phyloP scores from a whole-genome alignment of 2,113 vertebrate species.

The Microcebus ravelobensis region DNA sequence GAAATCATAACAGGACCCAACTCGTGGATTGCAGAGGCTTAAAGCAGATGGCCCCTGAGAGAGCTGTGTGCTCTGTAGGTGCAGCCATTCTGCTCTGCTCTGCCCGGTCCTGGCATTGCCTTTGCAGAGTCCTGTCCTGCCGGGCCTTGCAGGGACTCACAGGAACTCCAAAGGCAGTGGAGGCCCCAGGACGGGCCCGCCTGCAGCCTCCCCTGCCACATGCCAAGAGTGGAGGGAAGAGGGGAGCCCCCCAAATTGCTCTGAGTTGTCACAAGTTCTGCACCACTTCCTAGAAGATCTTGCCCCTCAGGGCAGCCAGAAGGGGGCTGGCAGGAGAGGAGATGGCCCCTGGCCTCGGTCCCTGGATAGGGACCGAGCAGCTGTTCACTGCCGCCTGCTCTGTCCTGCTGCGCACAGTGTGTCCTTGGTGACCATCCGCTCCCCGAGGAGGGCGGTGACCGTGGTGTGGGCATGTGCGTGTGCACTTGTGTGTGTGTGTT shows the following conservation, averaged over 20 bases:
- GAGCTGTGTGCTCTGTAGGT: accelerated
- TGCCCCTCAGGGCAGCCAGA: not conserved
- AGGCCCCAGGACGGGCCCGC: not conserved
- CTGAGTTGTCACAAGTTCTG: not conserved
- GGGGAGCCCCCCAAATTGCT: not conserved
- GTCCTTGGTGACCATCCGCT: not conserved
- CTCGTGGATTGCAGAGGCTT: not conserved
- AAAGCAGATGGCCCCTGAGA: too few relatives aligned
- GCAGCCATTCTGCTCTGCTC: not conserved
- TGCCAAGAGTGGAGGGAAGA: not conserved
- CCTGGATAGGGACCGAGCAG: not conserved
- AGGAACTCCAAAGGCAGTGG: not conserved
- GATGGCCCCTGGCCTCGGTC: not conserved
- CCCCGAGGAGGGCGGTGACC: not conserved
- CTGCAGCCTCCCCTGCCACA: not conserved
- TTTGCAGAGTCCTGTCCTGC: not conserved
- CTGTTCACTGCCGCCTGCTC: not conserved
- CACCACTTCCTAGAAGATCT: not conserved
- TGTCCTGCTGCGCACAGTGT: not conserved
- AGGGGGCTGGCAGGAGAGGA: not conserved
- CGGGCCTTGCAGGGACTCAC: not conserved
- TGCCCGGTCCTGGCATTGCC: not conserved
- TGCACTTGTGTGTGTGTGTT: not conserved
- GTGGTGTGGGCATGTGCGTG: accelerated
- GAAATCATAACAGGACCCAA: not conserved